Percentiles rank a stretch among this genome's conserved stretches.
phyloP scores from a whole-genome alignment of 2,797 vertebrate genomes.

The Spinus olivaceus region DNA sequence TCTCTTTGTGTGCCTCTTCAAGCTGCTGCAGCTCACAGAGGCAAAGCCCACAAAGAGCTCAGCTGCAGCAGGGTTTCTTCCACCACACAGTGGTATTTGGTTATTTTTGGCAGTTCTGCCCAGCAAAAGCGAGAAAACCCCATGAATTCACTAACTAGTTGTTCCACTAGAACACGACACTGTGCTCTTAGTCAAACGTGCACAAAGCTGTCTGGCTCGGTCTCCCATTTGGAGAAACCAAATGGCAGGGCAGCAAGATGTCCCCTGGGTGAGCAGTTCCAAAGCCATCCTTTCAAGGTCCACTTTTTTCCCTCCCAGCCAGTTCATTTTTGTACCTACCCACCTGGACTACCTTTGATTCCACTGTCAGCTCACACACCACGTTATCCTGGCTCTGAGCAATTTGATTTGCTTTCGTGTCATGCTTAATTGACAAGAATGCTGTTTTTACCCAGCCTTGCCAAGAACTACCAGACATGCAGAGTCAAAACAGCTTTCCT shows the following conservation, averaged over 20 bases:
- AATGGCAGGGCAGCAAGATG: background rate
- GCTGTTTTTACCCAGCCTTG: background rate
- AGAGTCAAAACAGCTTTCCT: conserved; percentile 45
- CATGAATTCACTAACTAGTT: background rate
- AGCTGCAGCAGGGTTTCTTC: background rate
- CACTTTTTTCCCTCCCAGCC: background rate
- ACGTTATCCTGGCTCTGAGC: background rate
- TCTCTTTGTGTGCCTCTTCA: background rate
- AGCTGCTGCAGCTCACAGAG: background rate
- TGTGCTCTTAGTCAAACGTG: rapidly evolving
- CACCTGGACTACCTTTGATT: background rate
- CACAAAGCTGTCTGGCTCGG: background rate
- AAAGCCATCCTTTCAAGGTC: rapidly evolving
- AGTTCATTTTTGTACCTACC: background rate
- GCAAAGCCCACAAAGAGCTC: background rate
- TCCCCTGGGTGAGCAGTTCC: background rate
- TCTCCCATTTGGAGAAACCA: background rate
- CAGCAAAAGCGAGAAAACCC: background rate
- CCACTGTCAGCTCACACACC: background rate
- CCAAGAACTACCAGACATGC: background rate
- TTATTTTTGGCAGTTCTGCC: background rate
- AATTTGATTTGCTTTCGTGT: background rate
- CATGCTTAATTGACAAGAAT: background rate
- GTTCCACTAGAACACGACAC: rapidly evolving
- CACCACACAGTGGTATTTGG: background rate